Percentiles rank a stretch among this genome's conserved stretches.
phyloP scores from a whole-genome alignment of 2,888 invertebrate genomes.

The Chymomyza fuscimana region DNA sequence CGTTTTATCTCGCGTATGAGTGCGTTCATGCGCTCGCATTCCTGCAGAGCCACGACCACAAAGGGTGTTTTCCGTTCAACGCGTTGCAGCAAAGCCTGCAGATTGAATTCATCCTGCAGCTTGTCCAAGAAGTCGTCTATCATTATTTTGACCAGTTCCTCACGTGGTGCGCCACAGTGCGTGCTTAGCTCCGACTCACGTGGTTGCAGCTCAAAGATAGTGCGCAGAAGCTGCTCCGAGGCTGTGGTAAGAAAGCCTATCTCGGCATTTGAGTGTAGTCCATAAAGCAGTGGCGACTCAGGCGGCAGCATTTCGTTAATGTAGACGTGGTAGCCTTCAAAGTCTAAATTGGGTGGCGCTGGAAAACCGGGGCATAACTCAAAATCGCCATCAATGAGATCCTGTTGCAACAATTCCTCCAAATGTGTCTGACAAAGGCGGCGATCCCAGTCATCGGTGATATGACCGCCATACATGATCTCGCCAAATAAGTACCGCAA shows the following conservation, averaged over 20 bases:
- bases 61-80: constrained; percentile 95
- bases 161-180: constrained; percentile 85
- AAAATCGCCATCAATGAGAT: constrained; percentile 92
- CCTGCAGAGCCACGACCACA: constrained; percentile 94
- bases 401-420: constrained; percentile 91
- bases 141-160: constrained; percentile 87
- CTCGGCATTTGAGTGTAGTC: constrained; percentile 96
- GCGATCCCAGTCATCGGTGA: constrained; percentile 98
- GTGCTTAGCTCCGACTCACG: constrained; percentile 83
- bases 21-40: constrained; percentile 96
- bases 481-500: constrained; percentile 96
- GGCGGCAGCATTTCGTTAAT: constrained; percentile 92
- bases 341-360: constrained; percentile 94
- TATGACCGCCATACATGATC: constrained; percentile 99
- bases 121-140: constrained; percentile 94
- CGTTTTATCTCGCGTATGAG: constrained; percentile 90
- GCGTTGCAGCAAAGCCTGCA: constrained; percentile 90
- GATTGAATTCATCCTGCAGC: constrained; percentile 93
- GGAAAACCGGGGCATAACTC: constrained; percentile 91
- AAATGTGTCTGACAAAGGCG: constrained; percentile 92
- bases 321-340: constrained; percentile 91
- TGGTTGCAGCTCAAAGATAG: constrained; percentile 94
- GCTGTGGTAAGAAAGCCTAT: constrained; percentile 94
- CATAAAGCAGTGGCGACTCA: constrained; percentile 94
- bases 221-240: constrained; percentile 90